Evolutionary conservation across 2,888 invertebrate species (phyloP).

Genomic region (Dryomyza anilis): DNA sequence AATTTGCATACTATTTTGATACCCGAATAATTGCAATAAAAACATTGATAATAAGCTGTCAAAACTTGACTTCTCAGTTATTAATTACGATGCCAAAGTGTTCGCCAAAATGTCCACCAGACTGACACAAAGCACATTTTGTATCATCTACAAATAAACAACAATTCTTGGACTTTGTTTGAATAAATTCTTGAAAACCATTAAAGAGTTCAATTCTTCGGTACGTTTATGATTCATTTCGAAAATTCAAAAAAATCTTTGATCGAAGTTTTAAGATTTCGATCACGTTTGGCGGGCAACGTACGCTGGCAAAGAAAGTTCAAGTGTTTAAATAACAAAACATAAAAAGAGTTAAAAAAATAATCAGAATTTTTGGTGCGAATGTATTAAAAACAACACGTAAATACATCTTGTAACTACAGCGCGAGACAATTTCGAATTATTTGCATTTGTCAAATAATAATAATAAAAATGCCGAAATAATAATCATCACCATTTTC

Average conservation of each 20-base stretch:
- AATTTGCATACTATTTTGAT: too few relatives aligned
- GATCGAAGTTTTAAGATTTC: not conserved
- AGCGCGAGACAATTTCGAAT: not conserved
- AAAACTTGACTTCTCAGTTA: constrained; percentile 8
- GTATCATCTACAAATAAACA: not conserved
- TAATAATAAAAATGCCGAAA: constrained; percentile 3
- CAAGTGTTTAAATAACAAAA: not conserved
- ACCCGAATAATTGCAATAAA: too few relatives aligned
- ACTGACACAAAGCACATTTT: not conserved
- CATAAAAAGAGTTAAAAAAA: not conserved
- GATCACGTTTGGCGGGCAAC: constrained; percentile 15
- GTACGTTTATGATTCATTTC: not conserved
- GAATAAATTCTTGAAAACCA: not conserved
- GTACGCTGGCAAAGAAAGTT: constrained; percentile 2
- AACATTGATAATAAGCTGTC: constrained; percentile 5
- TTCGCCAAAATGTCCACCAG: too few relatives aligned
- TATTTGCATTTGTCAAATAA: constrained; percentile 18
- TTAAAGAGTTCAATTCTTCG: not conserved
- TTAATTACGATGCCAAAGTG: not conserved
- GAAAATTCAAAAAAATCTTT: not conserved
- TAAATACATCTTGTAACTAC: not conserved
- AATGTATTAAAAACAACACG: not conserved
- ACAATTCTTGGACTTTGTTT: not conserved
- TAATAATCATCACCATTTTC: not conserved
- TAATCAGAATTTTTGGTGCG: not conserved